These are phyloP conservation scores for Festucalex cinctus DNA, from an alignment of 2,113 vertebrate species.

Conservation along the genomic window DNA sequence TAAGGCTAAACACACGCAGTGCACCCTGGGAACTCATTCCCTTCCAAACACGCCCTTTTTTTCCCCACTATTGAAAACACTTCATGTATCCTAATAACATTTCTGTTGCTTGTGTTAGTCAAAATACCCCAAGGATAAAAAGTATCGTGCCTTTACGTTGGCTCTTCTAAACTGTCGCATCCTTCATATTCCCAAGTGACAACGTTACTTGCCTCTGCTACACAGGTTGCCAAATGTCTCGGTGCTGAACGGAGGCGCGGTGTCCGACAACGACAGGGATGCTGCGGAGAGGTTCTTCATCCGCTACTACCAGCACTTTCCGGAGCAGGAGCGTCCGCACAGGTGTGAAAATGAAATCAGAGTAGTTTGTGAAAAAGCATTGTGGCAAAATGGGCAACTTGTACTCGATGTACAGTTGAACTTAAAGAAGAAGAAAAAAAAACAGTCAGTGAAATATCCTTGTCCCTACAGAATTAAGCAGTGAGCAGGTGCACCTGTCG, in stretches of 20 bases:
- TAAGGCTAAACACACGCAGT: constrained; percentile 39
- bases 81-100: no score
- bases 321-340: constrained; percentile 82
- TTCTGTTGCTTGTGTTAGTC: no score
- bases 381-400: neutral
- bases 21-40: neutral
- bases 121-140: no score
- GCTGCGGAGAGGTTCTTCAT: constrained; percentile 96
- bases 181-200: neutral
- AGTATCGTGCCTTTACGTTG: no score
- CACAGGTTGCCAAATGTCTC: constrained; percentile 84
- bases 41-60: no score
- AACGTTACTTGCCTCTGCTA: neutral
- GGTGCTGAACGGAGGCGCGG: constrained; percentile 87
- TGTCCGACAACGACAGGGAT: constrained; percentile 85
- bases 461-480: no score
- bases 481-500: no score
- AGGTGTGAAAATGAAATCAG: constrained; percentile 68
- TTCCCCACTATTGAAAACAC: no score
- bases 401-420: no score
- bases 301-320: constrained; percentile 84
- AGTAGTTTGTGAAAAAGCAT: neutral
- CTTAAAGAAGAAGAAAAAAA: no score
- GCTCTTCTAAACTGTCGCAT: neutral
- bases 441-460: no score